Evolutionary conservation across 2,888 invertebrate species (phyloP), one percentile per base, ranked within the genome.

Genomic region (Apocheima hispidaria): DNA sequence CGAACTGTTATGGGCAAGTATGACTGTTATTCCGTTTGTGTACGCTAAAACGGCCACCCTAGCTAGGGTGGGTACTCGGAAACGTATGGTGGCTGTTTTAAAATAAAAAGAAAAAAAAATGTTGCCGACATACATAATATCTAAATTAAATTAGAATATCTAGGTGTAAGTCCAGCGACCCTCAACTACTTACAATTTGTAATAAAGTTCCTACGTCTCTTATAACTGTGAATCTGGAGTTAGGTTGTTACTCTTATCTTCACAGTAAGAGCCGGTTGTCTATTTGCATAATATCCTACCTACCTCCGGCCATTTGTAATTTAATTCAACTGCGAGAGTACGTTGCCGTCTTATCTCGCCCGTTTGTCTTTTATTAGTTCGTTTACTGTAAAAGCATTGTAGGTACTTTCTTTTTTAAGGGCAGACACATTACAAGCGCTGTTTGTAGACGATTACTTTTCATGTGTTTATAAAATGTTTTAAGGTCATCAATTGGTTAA

Each of bases 221-320:
- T 51, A 65, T 59, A 36, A 41, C 49, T 49, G 60, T 64, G 54
- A 66, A 64, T 64, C 65, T 60, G 55, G 69, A 66, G 65, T 64
- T 61, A 62, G 57, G 65, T 62, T 72, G 71, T 73, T 73, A 73
- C 70, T 70, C 68, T 72, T 72, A 69, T 68, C 68, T 65, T 53
- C 20, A 26, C 43, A 57, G 72, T 75, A 75, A 75, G 78, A 78
- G 74, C 70, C 66, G 61, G 62, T 51, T 61, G 65, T 58, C 73
- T 68, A 81, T 84, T 84, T 82, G 74, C 84, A 82, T 84, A 83
- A 84, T 78, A 79, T 81, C 74, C 73, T 75, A 80, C 76, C 77
- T 76, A 78, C 78, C 74, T 73, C 71, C 66, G 71, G 67, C 64
- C 73, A 82, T 83, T 81, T 82, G 81, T 81, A 76, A 82, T 84